A percentile compares a stretch with the other conserved stretches of the same genome.
Conservation (phyloP, 2,888 invertebrate species). For the Agelastica alni region DNA sequence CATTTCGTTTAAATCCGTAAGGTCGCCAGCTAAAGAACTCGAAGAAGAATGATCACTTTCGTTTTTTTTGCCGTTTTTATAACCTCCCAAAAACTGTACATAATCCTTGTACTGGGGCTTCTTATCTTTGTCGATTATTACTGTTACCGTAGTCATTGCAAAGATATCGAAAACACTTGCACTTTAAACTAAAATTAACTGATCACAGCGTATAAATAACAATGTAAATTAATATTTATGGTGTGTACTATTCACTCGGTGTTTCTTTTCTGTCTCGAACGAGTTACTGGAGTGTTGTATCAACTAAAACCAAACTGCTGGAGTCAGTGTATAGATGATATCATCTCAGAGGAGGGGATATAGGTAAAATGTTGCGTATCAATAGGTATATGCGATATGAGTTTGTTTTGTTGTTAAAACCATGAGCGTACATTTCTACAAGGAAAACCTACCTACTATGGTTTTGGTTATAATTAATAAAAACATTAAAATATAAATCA, state of each 20-base stretch:
- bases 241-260: not conserved
- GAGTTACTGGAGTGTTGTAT: slow-evolving; percentile 1
- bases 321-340: slow-evolving; percentile 30
- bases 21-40: slow-evolving; percentile 34
- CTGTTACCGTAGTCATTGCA: slow-evolving; percentile 33
- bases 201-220: not conserved
- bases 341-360: slow-evolving; percentile 21
- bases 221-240: no score
- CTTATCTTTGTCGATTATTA: slow-evolving; percentile 30
- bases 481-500: no score
- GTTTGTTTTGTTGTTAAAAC: slow-evolving; percentile 2
- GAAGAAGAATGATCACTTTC: slow-evolving; percentile 41
- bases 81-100: slow-evolving; percentile 48
- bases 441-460: no score
- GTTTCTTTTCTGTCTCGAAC: slow-evolving; percentile 1
- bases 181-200: not conserved
- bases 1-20: slow-evolving; percentile 34
- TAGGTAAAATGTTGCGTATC: slow-evolving; percentile 7
- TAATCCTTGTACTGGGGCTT: slow-evolving; percentile 48
- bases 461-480: no score
- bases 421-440: not conserved
- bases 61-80: slow-evolving; percentile 43
- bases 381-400: slow-evolving; percentile 5
- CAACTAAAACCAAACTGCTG: slow-evolving; percentile 9
- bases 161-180: not conserved